Evolutionary conservation across 30 jellyfish, hydroid and myxozoan species (phyloP).

Genomic region (Aurelia aurita complex sp. Pacific): DNA sequence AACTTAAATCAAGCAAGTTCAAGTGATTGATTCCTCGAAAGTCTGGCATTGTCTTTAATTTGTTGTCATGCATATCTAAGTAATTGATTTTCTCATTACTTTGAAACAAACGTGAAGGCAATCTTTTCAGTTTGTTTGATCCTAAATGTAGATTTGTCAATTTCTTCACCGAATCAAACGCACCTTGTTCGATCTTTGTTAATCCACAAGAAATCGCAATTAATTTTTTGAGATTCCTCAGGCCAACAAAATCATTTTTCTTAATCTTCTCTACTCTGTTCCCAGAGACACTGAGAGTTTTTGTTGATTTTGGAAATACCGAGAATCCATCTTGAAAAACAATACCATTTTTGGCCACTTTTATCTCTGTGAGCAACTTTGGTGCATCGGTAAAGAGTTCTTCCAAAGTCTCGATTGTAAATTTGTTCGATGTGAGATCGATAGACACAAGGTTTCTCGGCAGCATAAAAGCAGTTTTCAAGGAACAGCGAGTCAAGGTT

Average conservation of each 20-base stretch:
- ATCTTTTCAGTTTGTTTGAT: constrained; percentile 2
- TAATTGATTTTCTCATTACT: background rate
- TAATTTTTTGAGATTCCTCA: background rate
- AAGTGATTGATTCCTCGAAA: constrained; percentile 4
- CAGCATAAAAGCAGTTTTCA: background rate
- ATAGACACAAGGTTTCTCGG: background rate
- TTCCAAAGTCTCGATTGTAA: background rate
- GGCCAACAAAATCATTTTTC: background rate
- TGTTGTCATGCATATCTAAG: background rate
- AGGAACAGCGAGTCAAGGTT: constrained; percentile 10
- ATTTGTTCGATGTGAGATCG: constrained; percentile 4
- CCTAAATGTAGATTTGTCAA: constrained; percentile 4
- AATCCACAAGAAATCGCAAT: constrained; percentile 2
- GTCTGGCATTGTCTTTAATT: constrained; percentile 32
- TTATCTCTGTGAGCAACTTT: background rate
- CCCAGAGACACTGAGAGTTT: background rate
- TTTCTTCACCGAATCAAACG: constrained; percentile 18
- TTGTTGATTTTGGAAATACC: background rate
- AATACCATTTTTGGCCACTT: background rate
- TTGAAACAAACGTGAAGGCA: constrained; percentile 29
- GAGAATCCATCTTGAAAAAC: no score
- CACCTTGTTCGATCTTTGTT: constrained; percentile 8
- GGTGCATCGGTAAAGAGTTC: background rate
- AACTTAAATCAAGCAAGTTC: background rate
- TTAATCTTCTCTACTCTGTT: constrained; percentile 8